phyloP scores from a whole-genome alignment of 2,113 vertebrate species.

The Hemibagrus wyckioides region DNA sequence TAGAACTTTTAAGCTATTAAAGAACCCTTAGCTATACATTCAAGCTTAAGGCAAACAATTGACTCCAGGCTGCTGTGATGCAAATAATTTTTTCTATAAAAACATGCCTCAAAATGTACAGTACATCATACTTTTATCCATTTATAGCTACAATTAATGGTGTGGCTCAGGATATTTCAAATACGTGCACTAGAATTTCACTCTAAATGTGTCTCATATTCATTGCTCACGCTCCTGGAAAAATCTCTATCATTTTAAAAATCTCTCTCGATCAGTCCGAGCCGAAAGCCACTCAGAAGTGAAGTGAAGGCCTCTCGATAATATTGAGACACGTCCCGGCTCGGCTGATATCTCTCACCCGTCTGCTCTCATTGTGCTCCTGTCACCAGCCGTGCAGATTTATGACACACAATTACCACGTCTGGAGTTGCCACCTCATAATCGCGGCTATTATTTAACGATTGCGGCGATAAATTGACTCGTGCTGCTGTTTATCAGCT shows the following conservation, averaged over 20 bases:
- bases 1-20: background rate
- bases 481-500: conserved; percentile 91
- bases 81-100: no score
- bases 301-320: conserved; percentile 88
- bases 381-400: conserved; percentile 94
- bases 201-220: conserved; percentile 7
- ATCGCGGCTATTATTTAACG: conserved; percentile 97
- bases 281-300: conserved; percentile 73
- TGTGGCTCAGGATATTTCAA: background rate
- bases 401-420: conserved; percentile 95
- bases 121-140: background rate
- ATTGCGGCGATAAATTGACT: conserved; percentile 93
- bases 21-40: background rate
- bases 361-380: conserved; percentile 89
- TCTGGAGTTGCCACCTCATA: conserved; percentile 91
- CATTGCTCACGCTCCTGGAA: background rate
- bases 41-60: background rate
- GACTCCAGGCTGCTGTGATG: background rate
- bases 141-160: background rate
- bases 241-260: conserved; percentile 12
- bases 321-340: conserved; percentile 90
- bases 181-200: background rate
- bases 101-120: background rate
- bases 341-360: conserved; percentile 90
- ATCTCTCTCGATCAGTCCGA: background rate